phyloP scores from a whole-genome alignment of 2,797 vertebrate species.

The Paedocypris micromegethes region DNA sequence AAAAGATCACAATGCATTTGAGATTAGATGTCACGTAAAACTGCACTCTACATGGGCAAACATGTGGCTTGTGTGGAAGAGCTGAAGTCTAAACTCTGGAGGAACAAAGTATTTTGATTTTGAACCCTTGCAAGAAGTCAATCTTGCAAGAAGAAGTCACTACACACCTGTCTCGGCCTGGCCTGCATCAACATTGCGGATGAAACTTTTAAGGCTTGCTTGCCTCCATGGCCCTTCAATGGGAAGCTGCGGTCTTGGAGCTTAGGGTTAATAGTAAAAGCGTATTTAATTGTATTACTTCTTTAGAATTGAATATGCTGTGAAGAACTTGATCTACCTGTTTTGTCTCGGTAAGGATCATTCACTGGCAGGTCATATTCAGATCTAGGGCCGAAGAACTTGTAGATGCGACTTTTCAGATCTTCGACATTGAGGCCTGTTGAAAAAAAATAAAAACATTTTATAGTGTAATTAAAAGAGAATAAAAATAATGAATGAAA shows the following conservation, averaged over 20 bases:
- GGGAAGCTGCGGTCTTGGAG: constrained; percentile 68
- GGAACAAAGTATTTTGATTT: too few species aligned
- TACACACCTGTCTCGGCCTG: constrained; percentile 63
- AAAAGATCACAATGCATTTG: background rate
- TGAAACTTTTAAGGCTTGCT: constrained; percentile 64
- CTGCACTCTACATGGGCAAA: too few species aligned
- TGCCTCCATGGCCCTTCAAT: constrained; percentile 74
- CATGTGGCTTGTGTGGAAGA: too few species aligned
- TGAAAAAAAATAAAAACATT: constrained; percentile 6
- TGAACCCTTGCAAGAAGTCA: too few species aligned
- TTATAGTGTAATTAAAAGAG: background rate
- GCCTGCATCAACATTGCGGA: constrained; percentile 68
- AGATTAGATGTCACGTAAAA: too few species aligned
- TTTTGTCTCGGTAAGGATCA: constrained; percentile 64
- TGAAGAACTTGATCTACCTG: constrained; percentile 51
- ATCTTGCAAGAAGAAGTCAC: background rate
- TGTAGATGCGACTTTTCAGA: constrained; percentile 62
- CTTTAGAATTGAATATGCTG: background rate
- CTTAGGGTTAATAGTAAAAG: constrained; percentile 40
- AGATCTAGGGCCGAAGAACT: constrained; percentile 69
- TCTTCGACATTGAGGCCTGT: constrained; percentile 66
- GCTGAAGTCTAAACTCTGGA: too few species aligned
- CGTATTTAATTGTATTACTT: too few species aligned
- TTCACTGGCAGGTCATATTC: constrained; percentile 72
- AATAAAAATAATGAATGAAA: background rate